A percentile compares a stretch with the other conserved stretches of the same genome.
Conservation (phyloP, 2,113 vertebrate species). For the Pelecanoides urinatrix region DNA sequence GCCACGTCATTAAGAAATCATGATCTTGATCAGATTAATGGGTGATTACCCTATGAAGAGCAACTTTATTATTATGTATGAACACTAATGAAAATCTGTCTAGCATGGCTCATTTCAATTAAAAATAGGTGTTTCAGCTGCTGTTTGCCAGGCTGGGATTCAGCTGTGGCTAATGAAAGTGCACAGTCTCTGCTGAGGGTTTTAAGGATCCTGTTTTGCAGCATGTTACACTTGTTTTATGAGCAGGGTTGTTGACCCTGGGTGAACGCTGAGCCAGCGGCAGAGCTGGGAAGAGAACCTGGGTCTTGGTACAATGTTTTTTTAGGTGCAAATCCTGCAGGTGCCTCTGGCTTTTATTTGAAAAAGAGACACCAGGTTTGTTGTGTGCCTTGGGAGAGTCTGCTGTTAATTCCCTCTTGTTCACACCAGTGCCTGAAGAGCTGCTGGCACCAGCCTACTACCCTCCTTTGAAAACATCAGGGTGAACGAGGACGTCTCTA, state of each 20-base stretch:
- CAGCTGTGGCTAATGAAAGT: background rate
- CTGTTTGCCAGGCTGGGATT: background rate
- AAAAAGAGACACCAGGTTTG: background rate
- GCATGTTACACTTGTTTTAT: background rate
- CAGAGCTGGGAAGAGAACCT: background rate
- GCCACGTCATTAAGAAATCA: background rate
- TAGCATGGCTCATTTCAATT: background rate
- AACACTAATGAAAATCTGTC: background rate
- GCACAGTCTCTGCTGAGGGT: background rate
- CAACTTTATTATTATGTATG: background rate
- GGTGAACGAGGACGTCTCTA: background rate
- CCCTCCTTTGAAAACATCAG: background rate
- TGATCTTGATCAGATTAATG: background rate
- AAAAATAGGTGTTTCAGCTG: constrained; percentile 11
- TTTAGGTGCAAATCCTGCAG: background rate
- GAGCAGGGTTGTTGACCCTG: background rate
- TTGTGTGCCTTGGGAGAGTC: background rate
- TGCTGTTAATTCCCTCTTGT: background rate
- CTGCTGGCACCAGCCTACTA: background rate
- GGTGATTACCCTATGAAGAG: background rate
- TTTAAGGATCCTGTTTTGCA: background rate
- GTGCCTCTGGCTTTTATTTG: background rate
- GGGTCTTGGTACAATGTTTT: background rate
- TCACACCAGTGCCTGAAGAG: background rate
- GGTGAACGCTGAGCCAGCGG: background rate